Evolutionary conservation across 2,797 vertebrate species (phyloP).

Genomic region (Scarus forsteni): DNA sequence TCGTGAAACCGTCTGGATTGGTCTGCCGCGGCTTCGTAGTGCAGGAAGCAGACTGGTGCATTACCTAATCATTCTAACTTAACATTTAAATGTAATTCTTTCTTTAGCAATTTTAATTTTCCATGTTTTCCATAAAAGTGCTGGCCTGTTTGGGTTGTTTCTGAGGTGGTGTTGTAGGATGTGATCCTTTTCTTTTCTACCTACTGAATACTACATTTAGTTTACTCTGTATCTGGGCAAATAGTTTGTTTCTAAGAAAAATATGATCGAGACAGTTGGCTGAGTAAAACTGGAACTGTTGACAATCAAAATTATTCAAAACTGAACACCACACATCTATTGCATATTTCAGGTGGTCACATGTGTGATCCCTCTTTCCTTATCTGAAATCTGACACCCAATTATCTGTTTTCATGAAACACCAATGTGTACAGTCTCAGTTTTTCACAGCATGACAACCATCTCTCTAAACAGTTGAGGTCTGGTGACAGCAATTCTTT

Average conservation of each 20-base stretch:
- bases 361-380: conserved; percentile 35
- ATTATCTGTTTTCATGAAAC: conserved; percentile 29
- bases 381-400: conserved; percentile 36
- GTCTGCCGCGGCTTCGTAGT: too few relatives aligned
- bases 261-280: too few relatives aligned
- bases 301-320: conserved; percentile 48
- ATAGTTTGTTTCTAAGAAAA: too few relatives aligned
- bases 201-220: conserved; percentile 8
- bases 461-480: conserved; percentile 17
- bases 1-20: too few relatives aligned
- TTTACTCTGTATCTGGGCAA: conserved; percentile 59
- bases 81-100: too few relatives aligned
- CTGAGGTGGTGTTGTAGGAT: conserved; percentile 26
- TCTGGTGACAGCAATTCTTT: too few relatives aligned
- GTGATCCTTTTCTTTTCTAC: conserved; percentile 30
- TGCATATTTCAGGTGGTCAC: conserved; percentile 48
- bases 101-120: too few relatives aligned
- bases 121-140: conserved; percentile 29
- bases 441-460: conserved; percentile 32
- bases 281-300: conserved; percentile 42
- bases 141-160: conserved; percentile 17
- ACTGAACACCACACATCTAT: conserved; percentile 32
- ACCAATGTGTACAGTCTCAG: conserved; percentile 13
- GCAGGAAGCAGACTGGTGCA: too few relatives aligned
- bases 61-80: too few relatives aligned